Evolutionary conservation across 1,140 invertebrate genomes (phyloP).

Genomic region (Pseudomyrmex cubaensis): DNA sequence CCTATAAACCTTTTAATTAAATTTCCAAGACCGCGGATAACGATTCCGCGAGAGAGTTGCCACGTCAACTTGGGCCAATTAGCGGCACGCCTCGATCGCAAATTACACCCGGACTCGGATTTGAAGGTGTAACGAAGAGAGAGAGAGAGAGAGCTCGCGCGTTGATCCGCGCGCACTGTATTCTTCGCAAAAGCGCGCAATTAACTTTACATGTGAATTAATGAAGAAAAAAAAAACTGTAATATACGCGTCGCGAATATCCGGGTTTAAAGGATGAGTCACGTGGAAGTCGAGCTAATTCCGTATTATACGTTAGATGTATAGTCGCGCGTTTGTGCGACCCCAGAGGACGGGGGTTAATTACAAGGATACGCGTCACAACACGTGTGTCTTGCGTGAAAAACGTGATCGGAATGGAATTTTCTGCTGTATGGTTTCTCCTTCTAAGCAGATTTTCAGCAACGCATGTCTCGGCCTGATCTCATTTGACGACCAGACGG

Average conservation of each 20-base stretch:
- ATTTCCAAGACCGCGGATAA: constrained; percentile 49
- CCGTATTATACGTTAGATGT: not conserved
- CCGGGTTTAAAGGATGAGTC: not conserved
- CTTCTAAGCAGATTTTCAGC: constrained; percentile 72
- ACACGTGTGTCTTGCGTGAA: not conserved
- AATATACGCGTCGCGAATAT: too few relatives aligned
- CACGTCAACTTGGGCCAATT: constrained; percentile 13
- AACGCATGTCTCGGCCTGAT: constrained; percentile 51
- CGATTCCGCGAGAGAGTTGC: not conserved
- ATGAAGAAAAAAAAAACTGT: too few relatives aligned
- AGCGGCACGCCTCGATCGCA: not conserved
- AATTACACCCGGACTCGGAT: too few relatives aligned
- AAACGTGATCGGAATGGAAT: constrained; percentile 56
- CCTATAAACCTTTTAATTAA: constrained; percentile 55
- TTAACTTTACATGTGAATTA: too few relatives aligned
- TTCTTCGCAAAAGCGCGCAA: too few relatives aligned
- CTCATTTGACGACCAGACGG: constrained; percentile 64
- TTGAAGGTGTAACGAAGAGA: too few relatives aligned
- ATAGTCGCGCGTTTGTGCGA: not conserved
- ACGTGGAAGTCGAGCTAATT: not conserved
- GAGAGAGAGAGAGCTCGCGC: too few relatives aligned
- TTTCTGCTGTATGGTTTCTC: constrained; percentile 68
- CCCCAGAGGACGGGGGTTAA: not conserved
- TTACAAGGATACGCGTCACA: not conserved
- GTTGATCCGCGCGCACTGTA: too few relatives aligned